A percentile compares a stretch with the other conserved stretches of the same genome.
These are phyloP conservation scores for Hydrocynus forskahlii DNA, from an alignment of 2,797 vertebrate species.

Conservation along the genomic window DNA sequence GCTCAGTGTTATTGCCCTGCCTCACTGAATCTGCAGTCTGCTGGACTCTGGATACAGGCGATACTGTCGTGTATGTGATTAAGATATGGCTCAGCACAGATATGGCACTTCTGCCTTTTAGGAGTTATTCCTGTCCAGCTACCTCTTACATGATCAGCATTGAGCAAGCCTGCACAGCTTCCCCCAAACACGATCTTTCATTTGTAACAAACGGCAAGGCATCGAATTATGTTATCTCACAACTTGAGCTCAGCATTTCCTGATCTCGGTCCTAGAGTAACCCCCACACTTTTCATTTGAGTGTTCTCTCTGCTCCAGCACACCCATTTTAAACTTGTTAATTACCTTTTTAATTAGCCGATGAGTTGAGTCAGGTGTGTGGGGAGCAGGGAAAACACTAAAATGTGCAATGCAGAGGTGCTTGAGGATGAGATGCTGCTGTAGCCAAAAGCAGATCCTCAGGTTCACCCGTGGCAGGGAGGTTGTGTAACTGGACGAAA, in stretches of 20 bases:
- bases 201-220: neutral
- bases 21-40: neutral
- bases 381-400: too few species aligned
- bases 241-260: neutral
- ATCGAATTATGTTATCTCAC: neutral
- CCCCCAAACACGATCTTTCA: neutral
- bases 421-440: neutral
- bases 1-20: neutral
- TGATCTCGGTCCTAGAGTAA: neutral
- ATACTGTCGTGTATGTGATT: neutral
- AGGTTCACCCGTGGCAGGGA: too few species aligned
- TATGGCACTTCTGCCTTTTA: neutral
- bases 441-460: too few species aligned
- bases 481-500: too few species aligned
- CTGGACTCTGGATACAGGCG: neutral
- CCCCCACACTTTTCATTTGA: neutral
- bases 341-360: constrained; percentile 13
- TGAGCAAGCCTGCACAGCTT: neutral
- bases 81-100: constrained; percentile 1
- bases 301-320: neutral
- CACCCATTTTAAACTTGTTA: constrained; percentile 10
- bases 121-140: neutral
- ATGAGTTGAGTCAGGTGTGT: constrained; percentile 5
- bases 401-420: neutral
- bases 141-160: neutral